Percentiles rank a stretch among this genome's conserved stretches.
These are phyloP conservation scores for Lamprotornis superbus DNA, from an alignment of 2,113 vertebrate genomes.

Conservation along the genomic window DNA sequence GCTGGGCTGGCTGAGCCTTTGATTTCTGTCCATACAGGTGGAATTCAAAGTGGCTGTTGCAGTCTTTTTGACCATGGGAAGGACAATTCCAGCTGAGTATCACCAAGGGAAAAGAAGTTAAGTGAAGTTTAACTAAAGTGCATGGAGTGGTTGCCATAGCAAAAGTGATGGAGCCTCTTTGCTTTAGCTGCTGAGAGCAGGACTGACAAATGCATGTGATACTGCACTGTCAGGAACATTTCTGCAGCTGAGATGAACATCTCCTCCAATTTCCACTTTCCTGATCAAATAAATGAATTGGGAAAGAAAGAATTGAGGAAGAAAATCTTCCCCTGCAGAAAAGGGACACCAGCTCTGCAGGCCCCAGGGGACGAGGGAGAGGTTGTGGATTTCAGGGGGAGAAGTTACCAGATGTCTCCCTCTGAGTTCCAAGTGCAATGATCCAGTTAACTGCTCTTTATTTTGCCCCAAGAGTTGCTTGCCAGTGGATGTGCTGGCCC, in stretches of 20 bases:
- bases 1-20: not conserved
- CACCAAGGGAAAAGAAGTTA: not conserved
- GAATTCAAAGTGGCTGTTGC: not conserved
- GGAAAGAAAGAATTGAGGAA: not conserved
- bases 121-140: slow-evolving; percentile 14
- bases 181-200: not conserved
- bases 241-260: not conserved
- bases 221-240: not conserved
- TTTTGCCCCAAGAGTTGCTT: not conserved
- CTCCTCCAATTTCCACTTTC: not conserved
- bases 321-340: not conserved
- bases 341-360: not conserved
- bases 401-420: not conserved
- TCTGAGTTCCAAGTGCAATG: not conserved
- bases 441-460: not conserved
- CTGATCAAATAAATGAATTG: not conserved
- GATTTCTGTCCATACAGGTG: not conserved
- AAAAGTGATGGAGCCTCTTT: slow-evolving; percentile 21
- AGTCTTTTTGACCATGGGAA: not conserved
- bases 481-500: not conserved
- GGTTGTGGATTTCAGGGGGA: not conserved
- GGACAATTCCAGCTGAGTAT: slow-evolving; percentile 14
- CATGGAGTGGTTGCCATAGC: slow-evolving; percentile 34
- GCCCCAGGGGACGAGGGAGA: not conserved
- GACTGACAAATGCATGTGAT: not conserved